Evolutionary conservation across 2,113 vertebrate genomes (phyloP), one percentile per base, ranked within the genome.

Genomic region (Xerus inauris): DNA sequence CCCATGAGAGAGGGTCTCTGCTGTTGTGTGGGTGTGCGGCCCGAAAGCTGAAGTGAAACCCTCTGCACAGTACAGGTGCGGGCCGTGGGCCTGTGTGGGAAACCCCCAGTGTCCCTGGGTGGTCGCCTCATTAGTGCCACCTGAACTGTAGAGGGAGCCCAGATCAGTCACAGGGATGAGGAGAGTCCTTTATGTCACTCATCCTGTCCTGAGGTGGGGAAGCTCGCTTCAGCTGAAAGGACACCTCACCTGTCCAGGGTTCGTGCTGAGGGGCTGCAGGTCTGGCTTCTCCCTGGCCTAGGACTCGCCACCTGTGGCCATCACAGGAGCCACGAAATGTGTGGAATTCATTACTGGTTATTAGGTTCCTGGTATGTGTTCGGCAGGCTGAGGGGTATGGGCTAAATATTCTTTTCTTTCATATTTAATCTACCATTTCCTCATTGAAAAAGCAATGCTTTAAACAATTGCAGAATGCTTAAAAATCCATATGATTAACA

Each of bases 21-120:
- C n/a, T 79, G 77, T 83, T 32, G 5, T 54, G 57, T 57, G 65
- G 75, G 65, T 30, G 62, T 13, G 35, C 72, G 1, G 42, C 32
- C 59, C 64, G 40, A 17, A 6, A 20, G 64, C 35, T 32, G 59
- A 94, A 94, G 81, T 38, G 72, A 94, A 97, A 96, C 89, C 75
- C 22, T 87, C 17, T 24, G 82, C 40, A 8, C 69, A 47, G 42
- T 42, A 20, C 0, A 0, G 17, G 30, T 32, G 75, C 13, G 35
- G 28, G 35, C 16, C 5, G 26, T 40, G 51, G 59, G 9, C 32
- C 64, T 22, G 17, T 13, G 45, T 22, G 89, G 92, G 77, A 71
- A 91, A 59, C 24, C 40, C 91, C 11, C 3, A 62, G 65, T 51
- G 89, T 2, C 22, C 19, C 8, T 17, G 38, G 51, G 71, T 2